Evolutionary conservation across 2,113 vertebrate genomes (phyloP), one percentile per base, ranked within the genome.

Genomic region (Clarias magur): DNA sequence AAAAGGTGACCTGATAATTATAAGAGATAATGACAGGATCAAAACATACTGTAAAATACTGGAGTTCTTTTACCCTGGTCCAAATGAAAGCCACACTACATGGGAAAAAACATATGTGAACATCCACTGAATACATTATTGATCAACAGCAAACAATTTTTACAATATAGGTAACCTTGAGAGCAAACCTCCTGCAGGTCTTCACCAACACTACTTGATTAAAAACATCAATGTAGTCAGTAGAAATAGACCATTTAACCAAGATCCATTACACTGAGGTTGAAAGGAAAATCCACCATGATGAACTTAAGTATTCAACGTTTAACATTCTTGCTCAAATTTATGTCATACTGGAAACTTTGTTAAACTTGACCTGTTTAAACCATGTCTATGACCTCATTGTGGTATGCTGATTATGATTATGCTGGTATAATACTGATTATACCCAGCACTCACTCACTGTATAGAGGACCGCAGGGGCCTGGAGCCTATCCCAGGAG

Each of bases 131-230:
- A 75, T n/a, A 27, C 30, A 48, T 72, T 62, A 54, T 65, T 65
- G n/a, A 78, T 34, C 10, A 23, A 17, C 59, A 82, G 85, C 56
- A 76, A 70, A 82, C n/a, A n/a, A 21, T 27, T 76, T 60, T 48
- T 48, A 48, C 48, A 48, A 1, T 80, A 65, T 25, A 27, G 53
- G 60, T 73, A 62, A 82, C 25, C 17, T 60, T 76, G 59, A 86
- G 76, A 57, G 59, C 38, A 23, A 42, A 3, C 11, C 65, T 86
- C 19, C 80, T 76, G 42, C 59, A 87, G 68, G 12, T 82, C 76
- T 16, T 25, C 48, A 63, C 53, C 25, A 86, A 70, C 48, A 70
- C 19, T 83, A 76, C 67, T 62, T 60, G 59, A 75, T 87, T 73
- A 13, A 53, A 57, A 12, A 54, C 38, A 81, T 75, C 21, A 62